Evolutionary conservation across 2,888 invertebrate species (phyloP), one percentile per base, ranked within the genome.

Genomic region (Gymnosoma rotundatum): DNA sequence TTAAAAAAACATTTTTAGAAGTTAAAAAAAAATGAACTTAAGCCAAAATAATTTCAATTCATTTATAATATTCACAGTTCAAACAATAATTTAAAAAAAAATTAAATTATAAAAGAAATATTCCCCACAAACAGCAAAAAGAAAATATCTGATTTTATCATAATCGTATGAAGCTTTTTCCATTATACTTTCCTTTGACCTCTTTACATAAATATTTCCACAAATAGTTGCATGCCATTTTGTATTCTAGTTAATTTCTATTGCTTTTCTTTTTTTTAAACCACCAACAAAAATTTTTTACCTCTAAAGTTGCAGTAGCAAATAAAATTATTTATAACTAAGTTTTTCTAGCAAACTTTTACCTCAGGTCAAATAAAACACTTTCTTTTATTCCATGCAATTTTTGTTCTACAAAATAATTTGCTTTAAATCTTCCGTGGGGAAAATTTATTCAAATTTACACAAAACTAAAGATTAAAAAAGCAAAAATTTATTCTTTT

Each of bases 381-480:
- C 32, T 32, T 32, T 32, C 20, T 69, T 60, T 52, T 45, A 52
- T 67, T 5, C 16, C 38, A 52, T 16, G 4, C 2, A 4, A 21
- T 14, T 48, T 21, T 32, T 32, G 3, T 2, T 32, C 7, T 32
- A 2, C n/a, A 16, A 36, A 6, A 36, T 36, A 50, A 54, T 63
- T 18, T 52, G 14, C 61, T 38, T 10, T 50, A 61, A 61, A 38
- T 73, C 52, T 78, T 69, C 20, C 60, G 76, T 67, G 76, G 58
- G 42, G 60, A 38, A 60, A 78, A 58, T 75, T n/a, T 48, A 66
- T 75, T 56, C 56, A 75, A 76, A 76, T 76, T 76, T 60, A 9
- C 38, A 67, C 21, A 52, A 4, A 78, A 78, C 52, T 54, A 20
- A 42, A 78, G 76, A 32, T 32, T 32, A 32, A 78, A 50, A 60